A percentile compares a stretch with the other conserved stretches of the same genome.
These are phyloP conservation scores for Eilema sororculum DNA, from an alignment of 2,888 invertebrate genomes.

Conservation along the genomic window DNA sequence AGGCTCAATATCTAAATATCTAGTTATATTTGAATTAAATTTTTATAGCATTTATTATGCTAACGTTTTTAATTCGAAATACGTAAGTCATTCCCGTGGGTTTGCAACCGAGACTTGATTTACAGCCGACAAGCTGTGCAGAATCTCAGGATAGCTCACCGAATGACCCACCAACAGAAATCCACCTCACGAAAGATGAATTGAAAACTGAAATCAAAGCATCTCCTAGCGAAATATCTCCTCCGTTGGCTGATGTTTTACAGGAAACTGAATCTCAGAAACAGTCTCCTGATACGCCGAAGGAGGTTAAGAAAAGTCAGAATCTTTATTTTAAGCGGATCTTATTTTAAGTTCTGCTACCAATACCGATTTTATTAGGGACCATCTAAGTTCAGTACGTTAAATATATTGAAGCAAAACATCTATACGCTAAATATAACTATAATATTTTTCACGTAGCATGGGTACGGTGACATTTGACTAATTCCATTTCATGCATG, in stretches of 20 bases:
- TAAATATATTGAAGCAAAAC: too few relatives aligned
- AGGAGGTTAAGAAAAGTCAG: slow-evolving; percentile 83
- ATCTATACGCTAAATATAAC: too few relatives aligned
- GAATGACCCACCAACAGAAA: slow-evolving; percentile 82
- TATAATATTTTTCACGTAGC: too few relatives aligned
- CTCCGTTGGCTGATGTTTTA: slow-evolving; percentile 71
- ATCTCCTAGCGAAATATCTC: slow-evolving; percentile 82
- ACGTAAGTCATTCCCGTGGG: slow-evolving; percentile 81
- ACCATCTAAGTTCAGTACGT: too few relatives aligned
- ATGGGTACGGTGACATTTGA: too few relatives aligned
- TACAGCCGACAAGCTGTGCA: slow-evolving; percentile 68
- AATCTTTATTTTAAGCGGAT: slow-evolving; percentile 67
- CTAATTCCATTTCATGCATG: too few relatives aligned
- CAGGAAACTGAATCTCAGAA: slow-evolving; percentile 76
- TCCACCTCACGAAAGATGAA: slow-evolving; percentile 75
- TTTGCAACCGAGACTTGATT: slow-evolving; percentile 73
- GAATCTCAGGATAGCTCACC: slow-evolving; percentile 81
- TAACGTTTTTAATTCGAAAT: too few relatives aligned
- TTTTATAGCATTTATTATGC: too few relatives aligned
- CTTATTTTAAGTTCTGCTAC: too few relatives aligned
- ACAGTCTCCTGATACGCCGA: slow-evolving; percentile 79
- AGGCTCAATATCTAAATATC: too few relatives aligned
- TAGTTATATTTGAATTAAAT: too few relatives aligned
- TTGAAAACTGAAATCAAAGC: slow-evolving; percentile 71
- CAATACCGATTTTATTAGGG: too few relatives aligned